phyloP scores from a whole-genome alignment of 2,888 invertebrate species.

The Phaedon cochleariae region DNA sequence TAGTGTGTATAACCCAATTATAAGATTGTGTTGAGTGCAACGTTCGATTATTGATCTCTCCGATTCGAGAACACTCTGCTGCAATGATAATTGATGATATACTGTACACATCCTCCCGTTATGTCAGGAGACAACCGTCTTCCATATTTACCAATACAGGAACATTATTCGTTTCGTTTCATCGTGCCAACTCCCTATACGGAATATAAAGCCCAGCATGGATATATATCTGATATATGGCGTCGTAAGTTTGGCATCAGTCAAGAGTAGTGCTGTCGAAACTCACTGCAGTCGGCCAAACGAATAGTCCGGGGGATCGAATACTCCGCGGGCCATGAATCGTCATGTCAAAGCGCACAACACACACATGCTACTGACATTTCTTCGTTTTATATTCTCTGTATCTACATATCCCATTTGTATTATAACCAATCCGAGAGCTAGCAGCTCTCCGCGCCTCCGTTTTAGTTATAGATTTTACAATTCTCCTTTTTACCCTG shows the following conservation, averaged over 20 bases:
- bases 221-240: constrained; percentile 35
- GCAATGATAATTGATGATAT: no score
- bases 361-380: constrained; percentile 61
- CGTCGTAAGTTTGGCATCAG: constrained; percentile 54
- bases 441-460: constrained; percentile 54
- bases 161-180: no score
- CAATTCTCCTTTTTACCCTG: constrained; percentile 29
- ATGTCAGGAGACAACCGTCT: no score
- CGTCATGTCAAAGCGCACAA: constrained; percentile 28
- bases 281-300: constrained; percentile 45
- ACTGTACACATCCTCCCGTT: no score
- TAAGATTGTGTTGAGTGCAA: no score
- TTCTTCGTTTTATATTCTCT: constrained; percentile 60
- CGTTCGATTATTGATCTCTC: no score
- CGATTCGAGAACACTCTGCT: no score
- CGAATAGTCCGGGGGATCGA: constrained; percentile 34
- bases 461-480: constrained; percentile 54
- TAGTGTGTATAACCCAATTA: no score
- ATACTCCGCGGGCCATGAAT: constrained; percentile 36
- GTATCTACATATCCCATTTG: constrained; percentile 62
- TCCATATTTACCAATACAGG: no score
- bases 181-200: constrained; percentile 12
- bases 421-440: constrained; percentile 61
- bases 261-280: constrained; percentile 58
- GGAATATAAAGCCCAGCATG: constrained; percentile 35